These are phyloP conservation scores for Vesta saturnalis DNA, from an alignment of 2,888 invertebrate species.

Conservation along the genomic window DNA sequence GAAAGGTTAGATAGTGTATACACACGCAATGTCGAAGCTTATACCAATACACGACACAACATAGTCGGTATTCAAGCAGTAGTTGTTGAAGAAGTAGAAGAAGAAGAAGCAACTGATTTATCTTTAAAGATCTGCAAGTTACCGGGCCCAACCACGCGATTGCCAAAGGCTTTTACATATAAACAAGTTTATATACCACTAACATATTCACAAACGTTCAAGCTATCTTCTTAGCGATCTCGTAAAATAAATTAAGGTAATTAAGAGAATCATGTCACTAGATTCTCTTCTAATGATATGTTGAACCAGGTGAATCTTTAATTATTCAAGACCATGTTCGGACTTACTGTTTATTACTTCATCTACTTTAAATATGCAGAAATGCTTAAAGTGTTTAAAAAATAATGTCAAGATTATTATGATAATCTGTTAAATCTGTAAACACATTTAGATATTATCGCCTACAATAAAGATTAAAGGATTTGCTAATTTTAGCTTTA, in stretches of 20 bases:
- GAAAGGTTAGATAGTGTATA: slow-evolving; percentile 39
- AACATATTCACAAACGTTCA: slow-evolving; percentile 58
- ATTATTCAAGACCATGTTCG: slow-evolving; percentile 46
- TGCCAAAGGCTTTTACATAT: slow-evolving; percentile 48
- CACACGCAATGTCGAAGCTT: slow-evolving; percentile 37
- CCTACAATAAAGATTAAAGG: background rate
- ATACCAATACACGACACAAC: slow-evolving; percentile 18
- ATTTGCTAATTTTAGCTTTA: background rate
- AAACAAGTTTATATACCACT: slow-evolving; percentile 55
- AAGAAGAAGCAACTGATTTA: slow-evolving; percentile 48
- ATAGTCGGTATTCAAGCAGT: slow-evolving; percentile 37
- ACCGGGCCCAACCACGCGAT: slow-evolving; percentile 49
- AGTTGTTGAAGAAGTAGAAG: slow-evolving; percentile 24
- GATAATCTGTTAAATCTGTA: background rate
- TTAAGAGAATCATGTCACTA: slow-evolving; percentile 63
- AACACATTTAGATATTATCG: background rate
- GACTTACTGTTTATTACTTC: slow-evolving; percentile 10
- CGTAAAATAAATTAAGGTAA: slow-evolving; percentile 63
- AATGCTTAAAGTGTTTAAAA: background rate
- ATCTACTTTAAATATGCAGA: background rate
- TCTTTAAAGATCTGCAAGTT: slow-evolving; percentile 47
- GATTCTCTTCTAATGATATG: slow-evolving; percentile 62
- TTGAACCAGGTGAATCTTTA: slow-evolving; percentile 57
- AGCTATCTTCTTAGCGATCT: slow-evolving; percentile 58
- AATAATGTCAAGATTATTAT: background rate